Evolutionary conservation across 2,113 vertebrate genomes (phyloP).

Genomic region (Mus pahari): DNA sequence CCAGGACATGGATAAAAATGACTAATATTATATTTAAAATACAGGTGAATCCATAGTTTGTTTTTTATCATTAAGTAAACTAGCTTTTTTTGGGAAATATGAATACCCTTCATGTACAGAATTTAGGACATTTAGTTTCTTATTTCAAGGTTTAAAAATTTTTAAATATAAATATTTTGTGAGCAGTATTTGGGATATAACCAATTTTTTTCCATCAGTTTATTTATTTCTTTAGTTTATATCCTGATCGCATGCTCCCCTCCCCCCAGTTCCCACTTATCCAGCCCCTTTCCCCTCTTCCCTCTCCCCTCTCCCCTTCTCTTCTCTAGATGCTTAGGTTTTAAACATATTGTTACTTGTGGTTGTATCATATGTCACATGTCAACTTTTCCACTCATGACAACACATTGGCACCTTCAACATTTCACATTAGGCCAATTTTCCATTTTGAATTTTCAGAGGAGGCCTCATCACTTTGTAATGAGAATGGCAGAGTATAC

Average conservation of each 20-base stretch:
- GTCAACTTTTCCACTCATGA: neutral
- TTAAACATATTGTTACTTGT: no score
- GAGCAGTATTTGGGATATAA: neutral
- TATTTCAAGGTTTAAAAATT: neutral
- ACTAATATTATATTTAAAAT: conserved; percentile 18
- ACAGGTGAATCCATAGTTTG: neutral
- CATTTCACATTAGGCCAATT: neutral
- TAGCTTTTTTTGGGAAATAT: neutral
- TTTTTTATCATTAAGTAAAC: neutral
- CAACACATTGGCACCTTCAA: neutral
- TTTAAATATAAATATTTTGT: neutral
- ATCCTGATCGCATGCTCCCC: no score
- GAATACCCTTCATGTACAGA: neutral
- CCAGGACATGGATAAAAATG: neutral
- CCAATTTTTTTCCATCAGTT: no score
- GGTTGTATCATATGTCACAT: neutral
- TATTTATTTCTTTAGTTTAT: no score
- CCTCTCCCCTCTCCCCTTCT: no score
- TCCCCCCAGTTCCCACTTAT: no score
- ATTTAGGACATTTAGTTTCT: neutral
- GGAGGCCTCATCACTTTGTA: neutral
- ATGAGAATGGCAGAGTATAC: neutral
- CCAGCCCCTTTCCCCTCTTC: no score
- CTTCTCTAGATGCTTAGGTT: no score
- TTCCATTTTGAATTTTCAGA: neutral